phyloP scores from a whole-genome alignment of 2,797 vertebrate species.

The Mus caroli region DNA sequence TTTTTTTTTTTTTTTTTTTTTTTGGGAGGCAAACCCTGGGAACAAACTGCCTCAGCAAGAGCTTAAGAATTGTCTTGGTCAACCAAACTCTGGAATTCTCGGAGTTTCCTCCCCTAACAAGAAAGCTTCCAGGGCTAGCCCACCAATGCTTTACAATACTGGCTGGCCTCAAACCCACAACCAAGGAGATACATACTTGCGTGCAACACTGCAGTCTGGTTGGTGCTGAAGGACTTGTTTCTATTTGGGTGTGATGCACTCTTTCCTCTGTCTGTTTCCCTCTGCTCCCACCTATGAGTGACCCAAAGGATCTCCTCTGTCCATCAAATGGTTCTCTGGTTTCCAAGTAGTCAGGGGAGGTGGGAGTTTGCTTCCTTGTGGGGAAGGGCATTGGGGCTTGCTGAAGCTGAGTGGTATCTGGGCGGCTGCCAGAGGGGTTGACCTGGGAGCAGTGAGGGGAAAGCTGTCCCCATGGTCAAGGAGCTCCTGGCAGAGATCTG shows the following conservation, averaged over 20 bases:
- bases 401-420: constrained; percentile 26
- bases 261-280: not conserved
- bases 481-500: constrained; percentile 49
- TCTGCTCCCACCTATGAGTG: not conserved
- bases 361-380: not conserved
- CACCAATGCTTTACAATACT: not conserved
- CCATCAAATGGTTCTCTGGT: not conserved
- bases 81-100: constrained; percentile 30
- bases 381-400: not conserved
- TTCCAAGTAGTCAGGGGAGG: not conserved
- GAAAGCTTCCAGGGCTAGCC: constrained; percentile 35
- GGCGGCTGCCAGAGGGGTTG: not conserved
- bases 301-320: not conserved
- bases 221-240: not conserved
- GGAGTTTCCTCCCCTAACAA: not conserved
- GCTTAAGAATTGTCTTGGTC: constrained; percentile 20
- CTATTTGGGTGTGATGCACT: not conserved
- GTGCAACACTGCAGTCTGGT: not conserved
- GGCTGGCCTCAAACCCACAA: not conserved
- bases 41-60: not conserved
- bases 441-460: not conserved
- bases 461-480: constrained; percentile 40
- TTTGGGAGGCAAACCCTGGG: not conserved
- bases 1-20: not conserved
- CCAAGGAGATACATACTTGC: not conserved